These are phyloP conservation scores for Coenonympha glycerion DNA, from an alignment of 2,888 invertebrate species.

Conservation along the genomic window DNA sequence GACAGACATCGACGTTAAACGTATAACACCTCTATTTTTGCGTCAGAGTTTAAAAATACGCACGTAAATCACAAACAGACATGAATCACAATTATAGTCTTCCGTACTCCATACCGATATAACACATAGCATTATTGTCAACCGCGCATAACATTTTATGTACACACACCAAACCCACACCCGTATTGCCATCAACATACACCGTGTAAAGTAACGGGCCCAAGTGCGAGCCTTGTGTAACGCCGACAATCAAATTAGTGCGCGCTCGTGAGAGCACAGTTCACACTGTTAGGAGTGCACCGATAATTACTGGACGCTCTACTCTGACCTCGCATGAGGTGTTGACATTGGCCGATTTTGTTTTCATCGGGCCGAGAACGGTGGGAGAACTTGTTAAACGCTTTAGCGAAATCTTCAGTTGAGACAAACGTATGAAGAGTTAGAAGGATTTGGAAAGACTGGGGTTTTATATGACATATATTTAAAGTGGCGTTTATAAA, in stretches of 20 bases:
- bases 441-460: too few relatives aligned
- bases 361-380: constrained; percentile 9
- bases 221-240: constrained; percentile 39
- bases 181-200: too few relatives aligned
- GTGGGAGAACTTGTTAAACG: constrained; percentile 1
- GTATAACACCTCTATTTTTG: too few relatives aligned
- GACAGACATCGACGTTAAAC: too few relatives aligned
- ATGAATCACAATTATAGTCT: background rate
- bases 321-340: constrained; percentile 22
- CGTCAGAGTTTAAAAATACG: too few relatives aligned
- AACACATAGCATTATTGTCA: constrained; percentile 14
- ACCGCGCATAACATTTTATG: constrained; percentile 12
- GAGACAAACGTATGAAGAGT: too few relatives aligned
- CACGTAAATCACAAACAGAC: background rate
- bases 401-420: background rate
- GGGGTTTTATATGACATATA: too few relatives aligned
- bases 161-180: constrained; percentile 21
- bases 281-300: constrained; percentile 47
- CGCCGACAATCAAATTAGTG: constrained; percentile 62
- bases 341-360: constrained; percentile 31
- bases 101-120: background rate
- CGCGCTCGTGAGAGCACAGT: constrained; percentile 51
- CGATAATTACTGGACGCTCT: constrained; percentile 45
- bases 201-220: constrained; percentile 47
- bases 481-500: too few relatives aligned